Evolutionary conservation across 2,113 vertebrate species (phyloP), one percentile per base, ranked within the genome.

Genomic region (Lasiurus borealis): DNA sequence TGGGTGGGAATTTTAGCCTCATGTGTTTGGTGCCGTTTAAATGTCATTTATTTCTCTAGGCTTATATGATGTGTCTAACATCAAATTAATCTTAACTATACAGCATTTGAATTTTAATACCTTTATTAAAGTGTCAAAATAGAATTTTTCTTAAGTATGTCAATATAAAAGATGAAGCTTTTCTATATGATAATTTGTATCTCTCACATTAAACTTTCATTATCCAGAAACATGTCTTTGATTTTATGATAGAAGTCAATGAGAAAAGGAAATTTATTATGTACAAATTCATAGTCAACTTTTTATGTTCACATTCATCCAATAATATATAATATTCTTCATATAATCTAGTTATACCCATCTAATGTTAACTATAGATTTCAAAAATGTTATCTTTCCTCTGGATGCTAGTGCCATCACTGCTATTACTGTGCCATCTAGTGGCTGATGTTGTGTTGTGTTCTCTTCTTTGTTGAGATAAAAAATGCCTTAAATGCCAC

Each of bases 401-500:
- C 31, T 36, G 31, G 14, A 69, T 23, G 16, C 5, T 23, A 4
- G 12, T 12, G 40, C 57, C 27, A 92, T 93, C 69, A 21, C 52
- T 72, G 85, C 92, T 92, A 13, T 72, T 90, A 57, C 92, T 57
- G 13, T 25, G 92, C 96, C 97, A 96, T 66, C 97, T 97, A 95
- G 97, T 92, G 97, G 93, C 12, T 50, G 0, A 27, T 23, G 0
- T 7, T 69, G 44, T 64, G 68, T 46, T 68, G 27, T 59, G 84
- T 81, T 85, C 50, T 85, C 10, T 19, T 77, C 57, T 96, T 78
- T 66, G 50, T 40, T 95, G 90, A 62, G 3, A 2, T 18, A 14
- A 4, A 75, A 50, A 23, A n/a, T 18, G 1, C 16, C 69, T 86
- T 23, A 82, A 40, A 57, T 8, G 18, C 23, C 19, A 7, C 2